Conservation (phyloP, 2,888 invertebrate genomes). For the Pammene aurita region DNA sequence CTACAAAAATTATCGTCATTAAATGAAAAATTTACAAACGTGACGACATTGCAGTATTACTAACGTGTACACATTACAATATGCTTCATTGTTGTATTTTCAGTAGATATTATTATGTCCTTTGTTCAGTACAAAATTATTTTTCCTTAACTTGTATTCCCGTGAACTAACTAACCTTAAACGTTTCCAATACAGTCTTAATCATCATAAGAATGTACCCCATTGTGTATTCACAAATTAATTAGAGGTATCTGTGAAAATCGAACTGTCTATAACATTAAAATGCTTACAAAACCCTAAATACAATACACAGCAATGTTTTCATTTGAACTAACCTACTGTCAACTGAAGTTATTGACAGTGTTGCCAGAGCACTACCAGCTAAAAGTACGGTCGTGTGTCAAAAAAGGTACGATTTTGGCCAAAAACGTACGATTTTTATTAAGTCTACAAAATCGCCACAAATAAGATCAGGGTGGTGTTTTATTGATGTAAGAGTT, state of each 20-base stretch:
- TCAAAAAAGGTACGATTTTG: too few species aligned
- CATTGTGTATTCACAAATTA: constrained; percentile 44
- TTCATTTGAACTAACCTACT: background rate
- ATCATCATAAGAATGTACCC: constrained; percentile 51
- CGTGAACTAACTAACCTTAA: constrained; percentile 53
- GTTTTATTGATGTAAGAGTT: too few species aligned
- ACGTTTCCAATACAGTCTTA: constrained; percentile 50
- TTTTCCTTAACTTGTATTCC: background rate
- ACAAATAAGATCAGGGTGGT: too few species aligned
- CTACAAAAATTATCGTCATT: too few species aligned
- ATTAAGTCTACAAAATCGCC: too few species aligned
- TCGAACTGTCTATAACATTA: background rate
- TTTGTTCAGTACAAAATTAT: background rate
- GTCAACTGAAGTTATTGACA: background rate
- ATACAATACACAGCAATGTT: background rate
- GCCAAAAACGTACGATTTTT: too few species aligned
- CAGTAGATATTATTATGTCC: background rate
- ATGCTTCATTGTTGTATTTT: background rate
- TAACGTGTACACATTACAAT: background rate
- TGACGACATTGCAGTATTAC: too few species aligned
- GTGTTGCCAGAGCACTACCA: too few species aligned
- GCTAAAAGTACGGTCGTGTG: too few species aligned
- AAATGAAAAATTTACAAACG: too few species aligned
- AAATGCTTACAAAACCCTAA: background rate
- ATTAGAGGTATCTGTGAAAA: background rate